phyloP scores from a whole-genome alignment of 2,113 vertebrate genomes.

The Pheucticus melanocephalus region DNA sequence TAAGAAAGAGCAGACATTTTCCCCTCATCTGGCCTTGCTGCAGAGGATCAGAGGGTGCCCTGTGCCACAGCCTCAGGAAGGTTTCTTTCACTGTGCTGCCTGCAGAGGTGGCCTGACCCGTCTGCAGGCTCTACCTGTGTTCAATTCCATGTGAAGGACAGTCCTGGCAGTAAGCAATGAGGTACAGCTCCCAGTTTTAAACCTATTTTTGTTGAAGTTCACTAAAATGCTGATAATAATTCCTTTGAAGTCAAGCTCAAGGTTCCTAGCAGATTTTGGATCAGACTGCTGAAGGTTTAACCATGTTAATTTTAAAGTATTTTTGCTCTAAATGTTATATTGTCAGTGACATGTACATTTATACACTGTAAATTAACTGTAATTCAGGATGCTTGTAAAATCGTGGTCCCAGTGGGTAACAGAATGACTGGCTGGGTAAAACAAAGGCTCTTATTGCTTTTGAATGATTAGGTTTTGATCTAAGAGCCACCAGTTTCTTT shows the following conservation, averaged over 20 bases:
- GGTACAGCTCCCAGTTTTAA: background rate
- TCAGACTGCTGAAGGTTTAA: background rate
- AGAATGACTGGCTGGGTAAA: constrained; percentile 9
- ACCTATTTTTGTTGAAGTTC: background rate
- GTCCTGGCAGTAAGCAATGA: background rate
- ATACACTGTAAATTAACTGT: background rate
- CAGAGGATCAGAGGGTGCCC: background rate
- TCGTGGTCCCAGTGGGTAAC: background rate
- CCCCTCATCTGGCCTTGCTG: background rate
- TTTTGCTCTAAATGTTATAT: background rate
- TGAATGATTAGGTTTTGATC: constrained; percentile 43
- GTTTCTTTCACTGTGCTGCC: background rate
- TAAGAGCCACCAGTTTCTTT: constrained; percentile 35
- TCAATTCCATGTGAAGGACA: background rate
- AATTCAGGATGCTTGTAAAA: background rate
- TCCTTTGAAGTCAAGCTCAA: constrained; percentile 28
- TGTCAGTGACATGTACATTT: background rate
- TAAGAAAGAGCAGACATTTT: constrained; percentile 23
- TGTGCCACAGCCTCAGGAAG: background rate
- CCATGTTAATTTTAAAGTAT: background rate
- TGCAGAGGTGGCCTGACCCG: background rate
- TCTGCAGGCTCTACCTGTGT: background rate
- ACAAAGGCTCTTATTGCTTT: constrained; percentile 23
- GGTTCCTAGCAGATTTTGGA: constrained; percentile 10
- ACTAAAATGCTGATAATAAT: background rate